Evolutionary conservation across 1,140 invertebrate genomes (phyloP), one percentile per base, ranked within the genome.

Genomic region (Charaxes varanes): DNA sequence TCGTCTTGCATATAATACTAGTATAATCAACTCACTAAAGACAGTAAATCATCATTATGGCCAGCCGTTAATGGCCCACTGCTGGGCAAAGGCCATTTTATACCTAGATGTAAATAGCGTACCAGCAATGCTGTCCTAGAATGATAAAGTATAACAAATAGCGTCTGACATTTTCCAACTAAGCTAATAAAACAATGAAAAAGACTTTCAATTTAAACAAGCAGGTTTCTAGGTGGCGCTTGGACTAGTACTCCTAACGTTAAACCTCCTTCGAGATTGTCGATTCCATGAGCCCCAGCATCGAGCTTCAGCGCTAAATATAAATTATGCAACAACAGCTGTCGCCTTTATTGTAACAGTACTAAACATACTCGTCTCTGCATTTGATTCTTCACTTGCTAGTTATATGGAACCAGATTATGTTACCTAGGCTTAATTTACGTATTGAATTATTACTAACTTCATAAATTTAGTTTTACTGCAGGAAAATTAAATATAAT

Each of bases 311-410:
- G 90, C 91, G 3, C 80, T 88, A 48, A 65, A 86, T 49, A 87
- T 94, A 41, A 94, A 93, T 72, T 88, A 94, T 61, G 57, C 88
- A n/a, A 90, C 90, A 34, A 90, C 93, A 19, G 87, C 83, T 5
- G 82, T 87, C 7, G 89, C 92, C 1, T 92, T 93, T 66, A 63
- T 90, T 41, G 90, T 94, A 16, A 92, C 92, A 2, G 87, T 89
- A 14, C 77, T 94, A 17, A 95, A 95, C 79, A 79, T 95, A 2
- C 78, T 95, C 11, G 92, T 95, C 41, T 90, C 91, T 15, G 89
- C 91, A 12, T 94, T 95, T 64, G 92, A 93, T 70, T 90, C 90
- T 2, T 86, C 85, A 14, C 72, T 88, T 11, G 86, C 86, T 34
- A 78, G 64, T 70, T 87, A 88, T 66, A 43, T 74, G 8, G 65